Conservation (phyloP, 1,140 invertebrate species). For the Meteorus sp. region DNA sequence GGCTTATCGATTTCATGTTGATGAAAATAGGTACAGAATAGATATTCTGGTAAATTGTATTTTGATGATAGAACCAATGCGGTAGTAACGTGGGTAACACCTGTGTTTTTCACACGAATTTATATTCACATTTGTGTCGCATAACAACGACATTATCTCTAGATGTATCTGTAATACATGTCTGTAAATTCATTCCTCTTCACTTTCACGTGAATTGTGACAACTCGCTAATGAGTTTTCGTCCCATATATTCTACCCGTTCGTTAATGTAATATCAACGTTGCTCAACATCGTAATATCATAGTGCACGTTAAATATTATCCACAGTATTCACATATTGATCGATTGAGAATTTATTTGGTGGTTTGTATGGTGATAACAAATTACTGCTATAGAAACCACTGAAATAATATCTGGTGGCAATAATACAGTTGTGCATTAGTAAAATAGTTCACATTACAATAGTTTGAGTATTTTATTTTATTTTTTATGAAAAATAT, state of each 20-base stretch:
- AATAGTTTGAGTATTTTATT: no score
- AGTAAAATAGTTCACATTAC: constrained; percentile 3
- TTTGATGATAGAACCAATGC: no score
- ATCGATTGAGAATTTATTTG: no score
- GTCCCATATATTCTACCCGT: constrained; percentile 4
- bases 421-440: background rate
- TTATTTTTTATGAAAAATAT: no score
- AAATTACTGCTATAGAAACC: background rate
- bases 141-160: no score
- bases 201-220: constrained; percentile 13
- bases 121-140: constrained; percentile 14
- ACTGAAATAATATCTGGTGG: no score
- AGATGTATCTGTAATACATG: background rate
- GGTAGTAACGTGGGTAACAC: no score
- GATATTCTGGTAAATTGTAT: no score
- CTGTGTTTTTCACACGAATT: constrained; percentile 8
- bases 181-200: background rate
- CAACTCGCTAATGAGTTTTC: constrained; percentile 22
- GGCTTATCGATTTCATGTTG: no score
- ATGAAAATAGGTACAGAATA: no score
- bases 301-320: no score
- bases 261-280: constrained; percentile 11
- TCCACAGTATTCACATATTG: no score
- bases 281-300: background rate
- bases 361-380: constrained; percentile 4